These are phyloP conservation scores for Nomada lathburiana DNA, from an alignment of 2,888 invertebrate genomes.

Conservation along the genomic window DNA sequence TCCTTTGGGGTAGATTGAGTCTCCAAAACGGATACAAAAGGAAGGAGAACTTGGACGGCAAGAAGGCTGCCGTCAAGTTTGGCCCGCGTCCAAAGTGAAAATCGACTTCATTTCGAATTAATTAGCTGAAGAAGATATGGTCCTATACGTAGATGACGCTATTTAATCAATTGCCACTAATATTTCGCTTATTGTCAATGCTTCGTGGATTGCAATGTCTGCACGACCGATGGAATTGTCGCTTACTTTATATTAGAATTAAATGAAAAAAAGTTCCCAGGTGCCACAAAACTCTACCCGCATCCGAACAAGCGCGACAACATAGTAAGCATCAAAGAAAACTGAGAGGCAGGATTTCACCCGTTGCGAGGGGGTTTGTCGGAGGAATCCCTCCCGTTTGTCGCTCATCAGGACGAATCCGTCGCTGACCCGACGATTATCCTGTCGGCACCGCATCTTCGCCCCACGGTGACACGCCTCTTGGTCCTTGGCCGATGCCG, in stretches of 20 bases:
- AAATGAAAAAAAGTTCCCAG: too few species aligned
- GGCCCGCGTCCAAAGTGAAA: not conserved
- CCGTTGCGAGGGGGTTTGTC: not conserved
- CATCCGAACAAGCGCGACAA: not conserved
- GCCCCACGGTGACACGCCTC: slow-evolving; percentile 47
- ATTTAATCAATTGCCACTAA: too few species aligned
- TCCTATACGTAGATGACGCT: not conserved
- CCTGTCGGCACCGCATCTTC: slow-evolving; percentile 80
- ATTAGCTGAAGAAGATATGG: not conserved
- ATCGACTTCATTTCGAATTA: slow-evolving; percentile 1
- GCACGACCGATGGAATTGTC: too few species aligned
- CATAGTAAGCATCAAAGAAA: too few species aligned
- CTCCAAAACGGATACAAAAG: not conserved
- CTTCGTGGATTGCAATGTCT: too few species aligned
- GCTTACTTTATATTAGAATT: too few species aligned
- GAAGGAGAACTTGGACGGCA: slow-evolving; percentile 2
- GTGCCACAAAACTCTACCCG: not conserved
- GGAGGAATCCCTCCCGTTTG: not conserved
- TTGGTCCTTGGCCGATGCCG: slow-evolving; percentile 46
- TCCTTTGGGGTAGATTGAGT: not conserved
- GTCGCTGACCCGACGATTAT: slow-evolving; percentile 78
- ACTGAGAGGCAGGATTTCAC: not conserved
- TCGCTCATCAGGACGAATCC: not conserved
- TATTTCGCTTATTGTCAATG: too few species aligned
- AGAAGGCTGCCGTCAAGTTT: slow-evolving; percentile 3